phyloP scores from a whole-genome alignment of 2,888 invertebrate species.

The Formica aserva region DNA sequence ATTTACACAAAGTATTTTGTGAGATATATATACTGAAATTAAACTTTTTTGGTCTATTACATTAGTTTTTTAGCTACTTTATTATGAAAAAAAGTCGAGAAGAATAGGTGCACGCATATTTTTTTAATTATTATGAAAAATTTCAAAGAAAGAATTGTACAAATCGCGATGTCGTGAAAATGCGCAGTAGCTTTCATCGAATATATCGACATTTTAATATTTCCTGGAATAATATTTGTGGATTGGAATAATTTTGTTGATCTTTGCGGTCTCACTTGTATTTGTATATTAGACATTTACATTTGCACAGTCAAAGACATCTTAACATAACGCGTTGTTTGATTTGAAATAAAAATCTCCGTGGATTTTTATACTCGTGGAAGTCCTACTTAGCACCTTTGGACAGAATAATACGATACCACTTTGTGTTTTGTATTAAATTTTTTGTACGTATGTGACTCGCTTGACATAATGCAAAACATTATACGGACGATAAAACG shows the following conservation, averaged over 20 bases:
- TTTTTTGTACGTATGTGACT: not conserved
- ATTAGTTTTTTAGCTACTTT: not conserved
- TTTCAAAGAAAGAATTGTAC: not conserved
- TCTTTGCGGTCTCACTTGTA: not conserved
- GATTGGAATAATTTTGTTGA: not conserved
- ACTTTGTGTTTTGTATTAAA: not conserved
- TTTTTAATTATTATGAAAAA: not conserved
- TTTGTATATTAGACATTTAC: not conserved
- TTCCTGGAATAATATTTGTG: slow-evolving; percentile 3
- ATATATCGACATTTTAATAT: not conserved
- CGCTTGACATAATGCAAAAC: not conserved
- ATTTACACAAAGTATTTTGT: not conserved
- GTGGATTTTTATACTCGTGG: not conserved
- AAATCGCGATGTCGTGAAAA: not conserved
- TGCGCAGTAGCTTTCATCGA: not conserved
- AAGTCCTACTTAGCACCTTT: slow-evolving; percentile 22
- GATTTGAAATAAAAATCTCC: not conserved
- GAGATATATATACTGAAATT: not conserved
- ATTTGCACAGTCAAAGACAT: not conserved
- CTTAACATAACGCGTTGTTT: slow-evolving; percentile 17
- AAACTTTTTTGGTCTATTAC: not conserved
- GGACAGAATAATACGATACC: not conserved
- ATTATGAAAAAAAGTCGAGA: not conserved
- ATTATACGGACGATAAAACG: not conserved
- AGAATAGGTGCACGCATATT: not conserved